These are phyloP conservation scores for Allacma fusca DNA, from an alignment of 2,888 invertebrate species.

Conservation along the genomic window DNA sequence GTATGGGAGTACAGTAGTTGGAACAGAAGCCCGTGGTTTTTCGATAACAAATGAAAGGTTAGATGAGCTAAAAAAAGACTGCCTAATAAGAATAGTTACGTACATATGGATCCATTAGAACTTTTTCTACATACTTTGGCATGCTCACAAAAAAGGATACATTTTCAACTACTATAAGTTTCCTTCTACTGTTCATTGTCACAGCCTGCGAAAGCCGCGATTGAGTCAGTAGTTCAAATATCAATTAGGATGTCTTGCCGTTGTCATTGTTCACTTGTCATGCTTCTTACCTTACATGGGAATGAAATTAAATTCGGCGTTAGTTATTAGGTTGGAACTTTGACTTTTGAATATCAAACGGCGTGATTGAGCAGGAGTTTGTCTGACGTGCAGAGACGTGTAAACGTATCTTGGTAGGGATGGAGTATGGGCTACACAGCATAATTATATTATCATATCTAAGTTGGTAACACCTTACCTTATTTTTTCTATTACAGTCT, in stretches of 20 bases:
- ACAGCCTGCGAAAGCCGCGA: neutral
- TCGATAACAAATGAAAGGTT: slow-evolving; percentile 36
- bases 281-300: slow-evolving; percentile 30
- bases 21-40: slow-evolving; percentile 18
- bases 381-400: too few species aligned
- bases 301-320: slow-evolving; percentile 29
- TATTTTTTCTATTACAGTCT: neutral
- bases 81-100: neutral
- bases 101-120: too few species aligned
- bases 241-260: slow-evolving; percentile 33
- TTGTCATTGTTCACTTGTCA: slow-evolving; percentile 35
- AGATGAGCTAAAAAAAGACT: slow-evolving; percentile 20
- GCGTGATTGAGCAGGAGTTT: too few species aligned
- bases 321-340: slow-evolving; percentile 7
- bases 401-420: too few species aligned
- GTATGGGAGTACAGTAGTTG: neutral
- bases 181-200: neutral
- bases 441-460: neutral
- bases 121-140: too few species aligned
- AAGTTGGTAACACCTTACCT: slow-evolving; percentile 1
- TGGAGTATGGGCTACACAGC: neutral
- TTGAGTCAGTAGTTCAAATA: slow-evolving; percentile 32
- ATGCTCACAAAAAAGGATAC: neutral
- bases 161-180: too few species aligned
- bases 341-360: neutral